These are phyloP conservation scores for Steinernema feltiae DNA, from an alignment of 1,140 invertebrate species.

Conservation along the genomic window DNA sequence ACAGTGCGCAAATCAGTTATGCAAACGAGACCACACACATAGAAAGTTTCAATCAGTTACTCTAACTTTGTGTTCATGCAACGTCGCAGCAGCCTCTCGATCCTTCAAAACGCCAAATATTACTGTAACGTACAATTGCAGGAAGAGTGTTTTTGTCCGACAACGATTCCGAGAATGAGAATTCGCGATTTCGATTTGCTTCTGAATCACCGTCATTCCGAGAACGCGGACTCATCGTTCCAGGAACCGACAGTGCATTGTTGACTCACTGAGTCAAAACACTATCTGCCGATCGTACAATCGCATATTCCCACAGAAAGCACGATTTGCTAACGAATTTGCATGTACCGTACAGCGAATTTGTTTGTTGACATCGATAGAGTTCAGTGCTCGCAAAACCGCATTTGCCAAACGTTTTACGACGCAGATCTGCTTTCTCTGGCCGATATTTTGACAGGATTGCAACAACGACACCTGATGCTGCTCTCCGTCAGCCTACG, in stretches of 20 bases:
- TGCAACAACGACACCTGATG: conserved; percentile 1
- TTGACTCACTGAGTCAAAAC: not conserved
- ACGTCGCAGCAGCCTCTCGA: too few species aligned
- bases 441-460: not conserved
- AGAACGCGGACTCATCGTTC: not conserved
- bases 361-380: not conserved
- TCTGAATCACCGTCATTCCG: not conserved
- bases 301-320: not conserved
- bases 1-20: too few species aligned
- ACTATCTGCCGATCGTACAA: not conserved
- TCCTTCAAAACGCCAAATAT: too few species aligned
- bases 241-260: not conserved
- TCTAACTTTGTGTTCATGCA: too few species aligned
- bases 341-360: not conserved
- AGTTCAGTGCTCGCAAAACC: not conserved
- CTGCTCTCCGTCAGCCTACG: not conserved
- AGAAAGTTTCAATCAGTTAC: too few species aligned
- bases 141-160: not conserved
- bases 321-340: not conserved
- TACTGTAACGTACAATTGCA: too few species aligned
- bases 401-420: not conserved
- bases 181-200: not conserved
- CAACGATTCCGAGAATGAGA: not conserved
- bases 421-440: not conserved
- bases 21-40: too few species aligned